Percentiles rank a stretch among this genome's conserved stretches.
These are phyloP conservation scores for Eremophila alpestris DNA, from an alignment of 2,797 vertebrate genomes.

Conservation along the genomic window DNA sequence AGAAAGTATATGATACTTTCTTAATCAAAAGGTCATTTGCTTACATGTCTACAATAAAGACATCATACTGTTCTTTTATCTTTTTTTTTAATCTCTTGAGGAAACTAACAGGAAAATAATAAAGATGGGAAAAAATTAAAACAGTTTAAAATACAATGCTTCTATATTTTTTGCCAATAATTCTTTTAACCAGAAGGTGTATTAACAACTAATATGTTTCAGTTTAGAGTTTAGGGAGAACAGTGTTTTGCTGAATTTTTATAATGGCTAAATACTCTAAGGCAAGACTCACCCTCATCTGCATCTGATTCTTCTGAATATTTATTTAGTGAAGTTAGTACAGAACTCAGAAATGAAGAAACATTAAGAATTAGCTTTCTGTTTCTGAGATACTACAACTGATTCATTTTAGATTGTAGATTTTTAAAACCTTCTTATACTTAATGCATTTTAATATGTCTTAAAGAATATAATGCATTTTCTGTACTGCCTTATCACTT, in stretches of 20 bases:
- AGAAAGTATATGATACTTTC: background rate
- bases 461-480: slow-evolving; percentile 14
- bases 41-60: background rate
- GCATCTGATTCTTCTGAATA: background rate
- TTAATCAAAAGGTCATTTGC: background rate
- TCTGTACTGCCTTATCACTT: slow-evolving; percentile 34
- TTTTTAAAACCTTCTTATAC: slow-evolving; percentile 29
- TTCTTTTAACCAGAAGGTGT: background rate
- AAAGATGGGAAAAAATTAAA: background rate
- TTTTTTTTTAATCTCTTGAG: background rate
- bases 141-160: background rate
- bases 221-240: background rate
- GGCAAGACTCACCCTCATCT: background rate
- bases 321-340: slow-evolving; percentile 10
- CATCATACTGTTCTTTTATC: background rate
- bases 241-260: background rate
- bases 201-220: background rate
- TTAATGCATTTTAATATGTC: slow-evolving; percentile 51
- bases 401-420: slow-evolving; percentile 41
- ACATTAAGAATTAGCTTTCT: slow-evolving; percentile 14
- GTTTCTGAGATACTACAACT: slow-evolving; percentile 26
- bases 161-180: background rate
- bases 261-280: background rate
- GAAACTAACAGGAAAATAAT: background rate
- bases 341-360: background rate